phyloP scores from a whole-genome alignment of 2,888 invertebrate species.

The Leptopilina syphax region DNA sequence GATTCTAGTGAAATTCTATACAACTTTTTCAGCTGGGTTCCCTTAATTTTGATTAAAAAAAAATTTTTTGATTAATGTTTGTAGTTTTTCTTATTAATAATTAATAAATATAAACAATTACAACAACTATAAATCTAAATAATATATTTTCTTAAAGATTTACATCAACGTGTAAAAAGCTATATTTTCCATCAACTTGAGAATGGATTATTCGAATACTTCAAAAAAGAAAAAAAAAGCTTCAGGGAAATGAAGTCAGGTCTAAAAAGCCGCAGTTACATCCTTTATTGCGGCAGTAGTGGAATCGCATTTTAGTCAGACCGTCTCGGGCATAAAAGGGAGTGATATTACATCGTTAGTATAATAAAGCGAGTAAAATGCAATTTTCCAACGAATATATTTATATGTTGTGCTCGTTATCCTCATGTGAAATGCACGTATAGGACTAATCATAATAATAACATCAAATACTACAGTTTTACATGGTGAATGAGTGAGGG shows the following conservation, averaged over 20 bases:
- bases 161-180: background rate
- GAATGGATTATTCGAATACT: background rate
- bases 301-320: conserved; percentile 22
- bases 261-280: conserved; percentile 8
- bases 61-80: no score
- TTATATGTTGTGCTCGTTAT: conserved; percentile 18
- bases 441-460: conserved; percentile 8
- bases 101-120: no score
- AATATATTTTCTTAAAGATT: no score
- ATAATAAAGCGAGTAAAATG: conserved; percentile 17
- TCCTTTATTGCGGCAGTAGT: background rate
- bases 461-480: conserved; percentile 1
- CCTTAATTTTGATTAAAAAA: background rate
- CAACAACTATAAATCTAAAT: no score
- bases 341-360: conserved; percentile 37
- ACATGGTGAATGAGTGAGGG: background rate
- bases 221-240: background rate
- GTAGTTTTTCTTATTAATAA: no score
- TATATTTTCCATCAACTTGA: background rate
- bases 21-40: no score
- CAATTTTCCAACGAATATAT: conserved; percentile 27
- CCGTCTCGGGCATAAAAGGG: conserved; percentile 1
- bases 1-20: no score
- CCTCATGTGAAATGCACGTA: background rate
- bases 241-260: conserved; percentile 10